phyloP scores from a whole-genome alignment of 2,888 invertebrate genomes.

The Esperia sulphurella region DNA sequence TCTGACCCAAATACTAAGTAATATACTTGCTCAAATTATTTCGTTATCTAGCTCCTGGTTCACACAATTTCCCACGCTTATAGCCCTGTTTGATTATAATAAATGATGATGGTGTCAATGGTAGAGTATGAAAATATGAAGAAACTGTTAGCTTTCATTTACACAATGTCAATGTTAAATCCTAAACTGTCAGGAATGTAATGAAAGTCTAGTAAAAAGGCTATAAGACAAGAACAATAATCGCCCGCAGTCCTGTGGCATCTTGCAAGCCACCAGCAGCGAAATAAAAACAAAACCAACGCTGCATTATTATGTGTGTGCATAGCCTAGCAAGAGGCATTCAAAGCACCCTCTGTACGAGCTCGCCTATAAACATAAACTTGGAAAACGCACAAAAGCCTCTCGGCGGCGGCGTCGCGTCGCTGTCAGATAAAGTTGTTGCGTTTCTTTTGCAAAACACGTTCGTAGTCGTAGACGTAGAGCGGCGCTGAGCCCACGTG shows the following conservation, averaged over 20 bases:
- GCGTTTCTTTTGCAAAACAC: conserved; percentile 72
- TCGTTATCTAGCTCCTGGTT: no score
- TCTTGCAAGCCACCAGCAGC: conserved; percentile 41
- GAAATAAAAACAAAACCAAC: conserved; percentile 57
- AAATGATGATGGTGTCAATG: no score
- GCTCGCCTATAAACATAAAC: conserved; percentile 76
- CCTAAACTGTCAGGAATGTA: no score
- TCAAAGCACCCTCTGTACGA: conserved; percentile 75
- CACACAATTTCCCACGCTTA: no score
- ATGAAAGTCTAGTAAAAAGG: no score
- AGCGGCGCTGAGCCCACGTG: conserved; percentile 32
- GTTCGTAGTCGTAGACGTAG: conserved; percentile 18
- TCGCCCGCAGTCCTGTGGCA: conserved; percentile 2
- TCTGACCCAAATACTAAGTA: no score
- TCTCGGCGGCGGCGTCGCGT: conserved; percentile 57
- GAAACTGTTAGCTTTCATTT: no score
- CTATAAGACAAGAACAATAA: no score
- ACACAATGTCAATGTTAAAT: no score
- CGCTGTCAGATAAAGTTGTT: conserved; percentile 77
- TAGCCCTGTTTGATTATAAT: no score
- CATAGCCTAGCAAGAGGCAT: conserved; percentile 54
- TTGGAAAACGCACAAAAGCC: conserved; percentile 79
- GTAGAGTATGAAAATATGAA: no score
- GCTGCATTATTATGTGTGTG: neutral
- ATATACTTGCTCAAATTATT: no score